Evolutionary conservation across 2,888 invertebrate species (phyloP).

Genomic region (Ormyrus rosae): DNA sequence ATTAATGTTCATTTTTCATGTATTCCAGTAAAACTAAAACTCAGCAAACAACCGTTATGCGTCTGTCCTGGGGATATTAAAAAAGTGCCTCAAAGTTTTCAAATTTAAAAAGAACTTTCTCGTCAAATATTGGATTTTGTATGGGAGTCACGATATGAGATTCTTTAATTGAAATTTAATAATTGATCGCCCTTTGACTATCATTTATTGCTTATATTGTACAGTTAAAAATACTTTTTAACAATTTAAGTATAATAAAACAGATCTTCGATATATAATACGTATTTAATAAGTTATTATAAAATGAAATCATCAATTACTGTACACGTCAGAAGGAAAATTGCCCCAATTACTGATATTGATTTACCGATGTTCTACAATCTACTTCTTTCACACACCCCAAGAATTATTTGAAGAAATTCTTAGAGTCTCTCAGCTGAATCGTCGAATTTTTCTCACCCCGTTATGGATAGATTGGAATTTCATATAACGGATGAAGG

Average conservation of each 20-base stretch:
- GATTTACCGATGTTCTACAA: too few species aligned
- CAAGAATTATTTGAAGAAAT: too few species aligned
- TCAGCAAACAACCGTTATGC: neutral
- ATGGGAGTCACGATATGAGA: neutral
- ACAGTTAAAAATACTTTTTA: too few species aligned
- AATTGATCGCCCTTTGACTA: neutral
- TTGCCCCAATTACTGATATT: too few species aligned
- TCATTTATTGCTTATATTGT: neutral
- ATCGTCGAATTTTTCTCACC: neutral
- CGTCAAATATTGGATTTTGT: neutral
- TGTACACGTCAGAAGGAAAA: too few species aligned
- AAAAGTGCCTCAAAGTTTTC: conserved; percentile 7
- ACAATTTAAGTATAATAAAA: too few species aligned
- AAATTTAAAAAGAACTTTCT: conserved; percentile 14
- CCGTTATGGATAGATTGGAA: neutral
- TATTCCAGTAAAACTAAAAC: neutral
- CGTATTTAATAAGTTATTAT: too few species aligned
- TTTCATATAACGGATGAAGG: too few species aligned
- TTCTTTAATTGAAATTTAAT: conserved; percentile 6
- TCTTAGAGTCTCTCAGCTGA: neutral
- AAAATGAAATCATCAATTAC: too few species aligned
- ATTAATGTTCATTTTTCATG: conserved; percentile 17
- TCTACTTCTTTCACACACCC: too few species aligned
- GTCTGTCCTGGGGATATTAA: neutral
- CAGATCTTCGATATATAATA: too few species aligned